A percentile compares a stretch with the other conserved stretches of the same genome.
Evolutionary conservation across 2,113 vertebrate species (phyloP).

Genomic region (Nematolebias whitei): DNA sequence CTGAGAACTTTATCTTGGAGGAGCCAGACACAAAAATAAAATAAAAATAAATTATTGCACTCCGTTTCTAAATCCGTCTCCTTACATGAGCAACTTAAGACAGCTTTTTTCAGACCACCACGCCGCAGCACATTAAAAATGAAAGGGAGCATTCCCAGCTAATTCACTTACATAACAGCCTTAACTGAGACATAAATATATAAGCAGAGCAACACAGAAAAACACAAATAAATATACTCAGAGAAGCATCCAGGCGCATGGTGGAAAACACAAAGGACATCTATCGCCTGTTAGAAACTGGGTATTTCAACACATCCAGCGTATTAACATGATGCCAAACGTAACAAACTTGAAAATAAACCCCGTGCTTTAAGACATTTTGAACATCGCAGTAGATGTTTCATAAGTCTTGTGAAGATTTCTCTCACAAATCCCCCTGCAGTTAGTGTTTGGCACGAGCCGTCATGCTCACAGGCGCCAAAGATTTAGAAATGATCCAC

Average conservation of each 20-base stretch:
- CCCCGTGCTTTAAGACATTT: slow-evolving; percentile 8
- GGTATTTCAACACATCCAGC: slow-evolving; percentile 14
- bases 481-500: slow-evolving; percentile 54
- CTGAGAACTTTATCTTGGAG: too few species aligned
- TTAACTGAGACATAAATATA: slow-evolving; percentile 42
- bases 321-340: slow-evolving; percentile 22
- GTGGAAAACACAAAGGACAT: neutral
- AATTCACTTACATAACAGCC: slow-evolving; percentile 67
- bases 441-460: slow-evolving; percentile 26
- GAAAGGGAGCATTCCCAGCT: slow-evolving; percentile 43
- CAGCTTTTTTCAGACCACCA: slow-evolving; percentile 38
- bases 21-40: too few species aligned
- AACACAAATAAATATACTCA: slow-evolving; percentile 24
- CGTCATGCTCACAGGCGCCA: slow-evolving; percentile 22
- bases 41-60: neutral
- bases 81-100: slow-evolving; percentile 41
- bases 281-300: slow-evolving; percentile 19
- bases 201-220: slow-evolving; percentile 8
- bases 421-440: slow-evolving; percentile 39
- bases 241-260: slow-evolving; percentile 4
- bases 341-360: slow-evolving; percentile 12
- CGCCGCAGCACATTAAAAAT: slow-evolving; percentile 62
- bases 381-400: slow-evolving; percentile 25
- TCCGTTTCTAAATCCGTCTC: slow-evolving; percentile 22
- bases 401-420: slow-evolving; percentile 25